Evolutionary conservation across 2,888 invertebrate species (phyloP), one percentile per base, ranked within the genome.

Genomic region (Noctua pronuba): DNA sequence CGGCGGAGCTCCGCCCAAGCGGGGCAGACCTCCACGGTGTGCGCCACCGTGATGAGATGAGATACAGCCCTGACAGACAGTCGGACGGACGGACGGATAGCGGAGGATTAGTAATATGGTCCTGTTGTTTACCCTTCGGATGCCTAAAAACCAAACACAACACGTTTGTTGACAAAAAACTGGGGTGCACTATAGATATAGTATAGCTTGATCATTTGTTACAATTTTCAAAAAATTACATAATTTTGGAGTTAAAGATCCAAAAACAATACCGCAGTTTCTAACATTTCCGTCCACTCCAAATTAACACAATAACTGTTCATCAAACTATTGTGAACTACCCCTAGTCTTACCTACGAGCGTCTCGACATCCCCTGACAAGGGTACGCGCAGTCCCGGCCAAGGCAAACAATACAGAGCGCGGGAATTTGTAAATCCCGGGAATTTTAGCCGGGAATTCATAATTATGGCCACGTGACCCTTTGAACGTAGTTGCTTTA

Each of bases 311-410:
- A 75, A 79, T 83, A 86, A 74, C 80, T 67, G 87, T 76, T 85
- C 74, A 78, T 77, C 74, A 75, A 73, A 80, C 71, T 74, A 73
- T 84, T 86, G 75, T 83, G 66, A 75, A 83, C 73, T 72, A 68
- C 62, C 80, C 83, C 77, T 84, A 85, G 84, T 66, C 68, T 70
- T 76, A 82, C 78, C 71, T 72, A 81, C 74, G 60, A 58, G 77
- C 83, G 88, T 89, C 90, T 86, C 85, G 85, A 72, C 71, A 81
- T 85, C 84, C 73, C 75, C 79, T 88, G 92, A 92, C 87, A 84
- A 90, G 92, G 92, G 92, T 92, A 79, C 74, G 64, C 75, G 77
- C 77, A 77, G 74, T 82, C 76, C 82, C 77, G 62, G 74, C 79
- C 68, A 82, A 77, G 77, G 75, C 84, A 87, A 89, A 92, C 89